Conservation (phyloP, 2,797 vertebrate genomes). For the Urophycis tenuis region DNA sequence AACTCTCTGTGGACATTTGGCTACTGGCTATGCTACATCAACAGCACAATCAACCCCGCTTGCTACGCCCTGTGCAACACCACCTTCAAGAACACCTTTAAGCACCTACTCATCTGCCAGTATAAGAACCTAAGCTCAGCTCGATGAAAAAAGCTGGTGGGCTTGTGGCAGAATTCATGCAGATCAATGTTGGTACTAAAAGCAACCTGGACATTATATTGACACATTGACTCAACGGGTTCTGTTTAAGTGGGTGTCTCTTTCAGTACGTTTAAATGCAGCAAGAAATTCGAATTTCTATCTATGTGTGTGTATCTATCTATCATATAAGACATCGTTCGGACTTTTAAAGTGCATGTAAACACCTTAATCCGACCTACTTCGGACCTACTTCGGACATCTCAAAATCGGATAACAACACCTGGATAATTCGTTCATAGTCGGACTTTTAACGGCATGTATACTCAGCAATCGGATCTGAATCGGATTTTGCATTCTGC, state of each 20-base stretch:
- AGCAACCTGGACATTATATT: neutral
- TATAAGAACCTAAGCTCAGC: conserved; percentile 84
- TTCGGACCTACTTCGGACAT: too few species aligned
- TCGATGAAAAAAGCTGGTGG: conserved; percentile 37
- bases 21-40: conserved; percentile 98
- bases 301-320: too few species aligned
- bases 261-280: too few species aligned
- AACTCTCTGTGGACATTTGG: conserved; percentile 88
- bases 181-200: neutral
- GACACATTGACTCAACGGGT: conserved; percentile 7
- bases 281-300: too few species aligned
- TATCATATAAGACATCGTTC: too few species aligned
- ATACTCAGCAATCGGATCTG: too few species aligned
- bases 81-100: conserved; percentile 98
- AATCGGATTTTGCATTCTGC: too few species aligned
- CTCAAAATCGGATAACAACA: too few species aligned
- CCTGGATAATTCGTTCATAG: too few species aligned
- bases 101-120: conserved; percentile 90
- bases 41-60: conserved; percentile 96
- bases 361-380: too few species aligned
- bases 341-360: too few species aligned
- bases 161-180: neutral
- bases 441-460: too few species aligned
- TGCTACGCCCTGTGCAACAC: conserved; percentile 95
- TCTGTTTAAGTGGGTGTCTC: conserved; percentile 14